Base-by-base conservation (phyloP, 2,888 invertebrate species). In the Sphinx pinastri region DNA sequence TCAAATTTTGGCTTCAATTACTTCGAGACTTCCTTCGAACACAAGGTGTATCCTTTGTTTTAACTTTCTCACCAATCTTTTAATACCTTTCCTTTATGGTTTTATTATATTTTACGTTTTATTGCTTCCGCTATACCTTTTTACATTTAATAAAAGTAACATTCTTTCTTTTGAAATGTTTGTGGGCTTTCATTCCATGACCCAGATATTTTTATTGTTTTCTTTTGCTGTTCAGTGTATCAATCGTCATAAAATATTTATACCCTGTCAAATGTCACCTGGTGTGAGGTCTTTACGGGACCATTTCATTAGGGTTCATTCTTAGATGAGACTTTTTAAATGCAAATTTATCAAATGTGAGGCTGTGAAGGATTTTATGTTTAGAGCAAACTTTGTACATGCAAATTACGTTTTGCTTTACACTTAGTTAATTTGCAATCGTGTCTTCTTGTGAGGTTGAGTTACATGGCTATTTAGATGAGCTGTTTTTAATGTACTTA, bases 161-260 rank as follows among this genome's bases (percentile, higher is more conserved):
- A 45, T 52, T 45, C 45, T 49, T 67, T 54, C 67, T 38, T 38
- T 55, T 38, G 55, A 55, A 45, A 54, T 31, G 0, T 8, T 52
- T 49, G 14, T 31, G n/a, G 68, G 38, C 55, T 55, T 63, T 71
- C 63, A 63, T 68, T 60, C 60, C 63, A 10, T 45, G 59, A 54
- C 52, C 60, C 51, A 51, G 14, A 51, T 51, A 66, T 66, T 60
- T 69, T 59, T 59, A 52, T 59, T 69, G 51, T 60, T 69, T 49
- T 38, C 75, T 78, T 76, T 73, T 74, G 75, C 75, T 75, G 45
- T 60, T 60, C 72, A 72, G 74, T 71, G 73, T 73, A 71, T 76
- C 75, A 73, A 76, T 75, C 73, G 76, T 68, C 70, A 76, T 78
- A 77, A 78, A 77, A 76, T 76, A 78, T 78, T 78, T 78, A 78